Evolutionary conservation across 2,113 vertebrate species (phyloP).

Genomic region (Entomyzon cyanotis): DNA sequence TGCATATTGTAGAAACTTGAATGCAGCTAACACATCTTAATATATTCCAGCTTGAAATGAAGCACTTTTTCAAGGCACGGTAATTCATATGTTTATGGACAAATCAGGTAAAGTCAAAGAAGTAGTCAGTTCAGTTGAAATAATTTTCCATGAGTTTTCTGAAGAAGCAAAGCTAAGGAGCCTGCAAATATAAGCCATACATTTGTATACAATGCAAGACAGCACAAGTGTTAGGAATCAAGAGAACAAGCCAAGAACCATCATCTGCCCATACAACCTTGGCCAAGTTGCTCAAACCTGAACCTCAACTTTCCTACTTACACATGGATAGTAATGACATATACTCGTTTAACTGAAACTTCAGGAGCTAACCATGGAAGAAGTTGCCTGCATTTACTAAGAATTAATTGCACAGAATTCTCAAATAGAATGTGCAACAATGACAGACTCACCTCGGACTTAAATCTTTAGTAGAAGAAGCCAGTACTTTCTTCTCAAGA

Average conservation of each 20-base stretch:
- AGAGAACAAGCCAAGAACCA: background rate
- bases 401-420: background rate
- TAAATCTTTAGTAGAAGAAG: slow-evolving; percentile 52
- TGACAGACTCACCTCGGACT: slow-evolving; percentile 67
- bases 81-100: background rate
- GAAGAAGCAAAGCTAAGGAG: background rate
- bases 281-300: background rate
- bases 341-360: background rate
- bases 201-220: background rate
- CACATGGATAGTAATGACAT: background rate
- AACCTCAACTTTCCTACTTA: background rate
- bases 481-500: slow-evolving; percentile 40
- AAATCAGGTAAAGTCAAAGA: background rate
- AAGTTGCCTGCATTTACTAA: background rate
- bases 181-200: background rate
- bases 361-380: background rate
- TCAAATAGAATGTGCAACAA: background rate
- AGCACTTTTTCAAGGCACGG: background rate
- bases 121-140: background rate
- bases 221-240: background rate
- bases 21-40: background rate
- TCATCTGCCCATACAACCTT: background rate
- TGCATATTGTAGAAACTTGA: background rate
- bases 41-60: background rate
- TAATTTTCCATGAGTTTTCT: background rate